Base-by-base conservation (phyloP, 2,888 invertebrate species). In the Hyposoter dolosus region DNA sequence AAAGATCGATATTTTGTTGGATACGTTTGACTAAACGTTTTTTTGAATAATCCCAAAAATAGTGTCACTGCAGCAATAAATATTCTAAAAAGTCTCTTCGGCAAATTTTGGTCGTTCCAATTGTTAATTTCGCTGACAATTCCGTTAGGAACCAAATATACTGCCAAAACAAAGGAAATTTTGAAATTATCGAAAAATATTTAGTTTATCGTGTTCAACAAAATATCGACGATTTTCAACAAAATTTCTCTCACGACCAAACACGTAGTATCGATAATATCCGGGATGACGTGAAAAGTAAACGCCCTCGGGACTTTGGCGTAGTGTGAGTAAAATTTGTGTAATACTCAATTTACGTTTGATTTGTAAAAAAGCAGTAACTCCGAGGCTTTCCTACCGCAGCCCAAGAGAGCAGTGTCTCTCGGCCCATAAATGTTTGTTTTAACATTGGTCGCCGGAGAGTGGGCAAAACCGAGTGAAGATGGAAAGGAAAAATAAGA, bases 401-500 rank as follows among this genome's bases (percentile, higher is more conserved):
- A 17, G n/a, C n/a, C 47, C 23, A 28, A 28, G 32, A n/a, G 40
- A 3, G 32, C 45, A 32, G 60, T 74, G 40, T 19, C 63, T 60
- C 60, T 63, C 15, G n/a, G 60, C 65, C 15, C 76, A 68, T 68
- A 81, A 82, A 74, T 83, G 83, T 87, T 83, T 72, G 40, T 47
- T 63, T n/a, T 10, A 71, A 71, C 43, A 69, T 32, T 40, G 68
- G 40, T 50, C 68, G n/a, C 32, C 47, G 56, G 45, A 40, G 32
- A 47, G 63, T 63, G 28, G n/a, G 78, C 53, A 47, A 69, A 71
- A 80, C 68, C 2, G 65, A 56, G 63, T 60, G 56, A 43, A 50
- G 43, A 45, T 66, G 82, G 82, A 89, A 88, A 87, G 83, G 87
- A 85, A 60, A 45, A 79, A 56, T 72, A 28, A 15, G 7, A 12